These are phyloP conservation scores for Hippocampus comes DNA, from an alignment of 2,113 vertebrate species.

Conservation along the genomic window DNA sequence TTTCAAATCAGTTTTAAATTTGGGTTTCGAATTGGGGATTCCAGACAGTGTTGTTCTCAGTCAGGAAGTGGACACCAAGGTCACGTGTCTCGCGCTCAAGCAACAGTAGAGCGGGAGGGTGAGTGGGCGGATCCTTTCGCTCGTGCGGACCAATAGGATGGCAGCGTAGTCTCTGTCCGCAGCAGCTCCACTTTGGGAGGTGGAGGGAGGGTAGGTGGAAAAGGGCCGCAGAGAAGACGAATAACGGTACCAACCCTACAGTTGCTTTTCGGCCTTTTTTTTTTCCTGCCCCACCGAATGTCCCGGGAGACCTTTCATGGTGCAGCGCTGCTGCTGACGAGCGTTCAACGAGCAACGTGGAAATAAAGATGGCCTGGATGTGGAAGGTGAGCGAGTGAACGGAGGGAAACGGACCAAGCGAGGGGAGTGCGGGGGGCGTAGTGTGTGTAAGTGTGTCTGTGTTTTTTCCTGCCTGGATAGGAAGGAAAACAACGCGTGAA, in stretches of 20 bases:
- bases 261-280: conserved; percentile 14
- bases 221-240: conserved; percentile 35
- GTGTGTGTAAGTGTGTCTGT: not conserved
- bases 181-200: conserved; percentile 32
- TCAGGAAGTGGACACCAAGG: conserved; percentile 3
- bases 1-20: not conserved
- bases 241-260: conserved; percentile 51
- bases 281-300: not conserved
- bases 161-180: conserved; percentile 38
- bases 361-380: conserved; percentile 75
- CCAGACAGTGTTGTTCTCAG: not conserved
- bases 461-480: not conserved
- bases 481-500: not conserved
- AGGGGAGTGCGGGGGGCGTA: not conserved
- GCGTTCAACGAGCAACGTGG: conserved; percentile 55
- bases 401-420: not conserved
- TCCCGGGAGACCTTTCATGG: not conserved
- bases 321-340: conserved; percentile 20
- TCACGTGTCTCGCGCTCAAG: conserved; percentile 49
- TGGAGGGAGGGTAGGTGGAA: conserved; percentile 15
- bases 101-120: too few relatives aligned
- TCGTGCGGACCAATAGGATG: conserved; percentile 51
- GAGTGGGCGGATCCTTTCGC: conserved; percentile 49
- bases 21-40: not conserved
- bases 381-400: conserved; percentile 70